Evolutionary conservation across 2,888 invertebrate genomes (phyloP).

Genomic region (Zygothrica quintamaculata): DNA sequence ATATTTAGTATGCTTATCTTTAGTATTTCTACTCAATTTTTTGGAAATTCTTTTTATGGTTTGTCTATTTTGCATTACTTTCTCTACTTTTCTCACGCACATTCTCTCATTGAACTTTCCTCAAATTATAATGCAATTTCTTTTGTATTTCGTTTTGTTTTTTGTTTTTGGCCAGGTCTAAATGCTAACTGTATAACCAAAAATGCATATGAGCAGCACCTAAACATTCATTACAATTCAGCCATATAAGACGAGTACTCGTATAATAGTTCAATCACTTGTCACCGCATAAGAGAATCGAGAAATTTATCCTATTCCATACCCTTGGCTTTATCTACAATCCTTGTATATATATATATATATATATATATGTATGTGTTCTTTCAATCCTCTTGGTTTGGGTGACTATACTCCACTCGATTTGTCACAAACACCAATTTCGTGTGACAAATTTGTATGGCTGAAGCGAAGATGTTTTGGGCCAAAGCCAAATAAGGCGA

Average conservation of each 20-base stretch:
- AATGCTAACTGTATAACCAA: constrained; percentile 62
- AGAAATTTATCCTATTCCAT: not conserved
- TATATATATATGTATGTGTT: too few relatives aligned
- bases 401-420: constrained; percentile 42
- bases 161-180: constrained; percentile 21
- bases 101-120: constrained; percentile 9
- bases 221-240: constrained; percentile 59
- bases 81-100: constrained; percentile 33
- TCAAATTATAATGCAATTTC: constrained; percentile 44
- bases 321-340: too few relatives aligned
- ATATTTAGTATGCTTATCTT: too few relatives aligned
- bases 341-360: too few relatives aligned
- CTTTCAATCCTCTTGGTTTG: not conserved
- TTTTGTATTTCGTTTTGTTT: too few relatives aligned
- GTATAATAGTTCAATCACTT: constrained; percentile 77
- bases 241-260: constrained; percentile 52
- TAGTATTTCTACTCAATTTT: too few relatives aligned
- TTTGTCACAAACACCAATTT: constrained; percentile 81
- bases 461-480: constrained; percentile 53
- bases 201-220: constrained; percentile 64
- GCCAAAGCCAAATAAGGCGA: constrained; percentile 73
- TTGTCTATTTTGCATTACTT: constrained; percentile 9
- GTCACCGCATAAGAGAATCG: constrained; percentile 57
- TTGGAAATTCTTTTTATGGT: not conserved
- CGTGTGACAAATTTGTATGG: constrained; percentile 79